Evolutionary conservation across 2,797 vertebrate genomes (phyloP), one percentile per base, ranked within the genome.

Genomic region (Morus bassanus): DNA sequence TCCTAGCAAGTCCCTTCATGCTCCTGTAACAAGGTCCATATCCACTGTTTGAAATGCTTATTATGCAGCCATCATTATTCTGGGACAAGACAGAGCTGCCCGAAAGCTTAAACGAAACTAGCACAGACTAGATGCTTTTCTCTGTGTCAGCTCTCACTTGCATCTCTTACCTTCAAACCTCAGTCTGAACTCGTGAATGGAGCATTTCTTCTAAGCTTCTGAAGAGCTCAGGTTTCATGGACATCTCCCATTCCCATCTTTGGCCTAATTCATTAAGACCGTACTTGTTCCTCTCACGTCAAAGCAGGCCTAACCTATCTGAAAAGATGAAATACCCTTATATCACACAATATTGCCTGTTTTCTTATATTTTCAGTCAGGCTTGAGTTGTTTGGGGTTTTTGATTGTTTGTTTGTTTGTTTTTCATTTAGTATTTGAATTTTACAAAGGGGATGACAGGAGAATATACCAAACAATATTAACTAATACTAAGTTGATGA

Each of bases 331-430:
- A 91, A 82, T n/a, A 60, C 5, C n/a, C 24, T 74, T 12, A 13
- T 45, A 33, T 25, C 2, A 4, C 9, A 67, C 0, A 48, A 7
- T 8, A 30, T 35, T 59, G 19, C 33, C 13, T 63, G 3, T 56
- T 70, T 74, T 67, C 2, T 27, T 83, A 8, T 30, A 14, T 63
- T 85, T 91, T 76, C 37, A 61, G 28, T 5, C 21, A 50, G 9
- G 4, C 59, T 77, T 48, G 21, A 4, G 8, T 21, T 69, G 15
- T 35, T 73, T 39, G 13, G 22, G 11, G 27, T 17, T 25, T 31
- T 50, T 41, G n/a, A n/a, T n/a, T n/a, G 2, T 5, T 18, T 18
- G 10, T 0, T 11, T 41, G n/a, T 35, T 31, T 22, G 4, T 43
- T 43, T 43, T 43, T 43, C 1, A 28, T 25, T 89, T 80, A 59